Conservation (phyloP, 2,888 invertebrate species). For the Hyalella azteca region DNA sequence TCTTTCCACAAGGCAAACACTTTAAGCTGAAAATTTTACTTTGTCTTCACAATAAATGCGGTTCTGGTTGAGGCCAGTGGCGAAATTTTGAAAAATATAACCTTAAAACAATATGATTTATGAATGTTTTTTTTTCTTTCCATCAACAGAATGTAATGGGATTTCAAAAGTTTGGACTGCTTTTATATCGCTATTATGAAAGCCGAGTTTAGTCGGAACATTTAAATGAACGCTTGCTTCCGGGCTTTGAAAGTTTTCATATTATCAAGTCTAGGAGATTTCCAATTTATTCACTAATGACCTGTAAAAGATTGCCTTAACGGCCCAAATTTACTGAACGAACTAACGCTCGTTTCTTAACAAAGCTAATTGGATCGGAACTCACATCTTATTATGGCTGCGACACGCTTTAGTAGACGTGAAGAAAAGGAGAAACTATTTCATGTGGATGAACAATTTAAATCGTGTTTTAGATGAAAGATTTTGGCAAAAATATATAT, state of each 20-base stretch:
- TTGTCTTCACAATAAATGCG: too few relatives aligned
- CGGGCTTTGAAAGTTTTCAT: background rate
- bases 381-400: background rate
- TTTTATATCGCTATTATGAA: background rate
- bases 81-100: too few relatives aligned
- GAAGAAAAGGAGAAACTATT: background rate
- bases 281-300: background rate
- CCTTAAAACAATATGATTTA: too few relatives aligned
- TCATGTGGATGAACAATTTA: background rate
- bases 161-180: background rate
- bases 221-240: background rate
- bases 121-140: too few relatives aligned
- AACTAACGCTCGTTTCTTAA: background rate
- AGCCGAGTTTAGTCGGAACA: background rate
- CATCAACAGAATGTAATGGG: background rate
- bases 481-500: background rate
- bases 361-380: background rate
- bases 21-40: too few relatives aligned
- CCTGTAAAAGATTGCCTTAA: background rate
- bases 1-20: too few relatives aligned
- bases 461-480: background rate
- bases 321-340: background rate
- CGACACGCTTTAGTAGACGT: background rate
- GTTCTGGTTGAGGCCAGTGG: too few relatives aligned
- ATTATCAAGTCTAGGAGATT: conserved; percentile 5